Percentiles rank a stretch among this genome's conserved stretches.
Conservation (phyloP, 1,140 invertebrate species). For the Holcopasites calliopsidis region DNA sequence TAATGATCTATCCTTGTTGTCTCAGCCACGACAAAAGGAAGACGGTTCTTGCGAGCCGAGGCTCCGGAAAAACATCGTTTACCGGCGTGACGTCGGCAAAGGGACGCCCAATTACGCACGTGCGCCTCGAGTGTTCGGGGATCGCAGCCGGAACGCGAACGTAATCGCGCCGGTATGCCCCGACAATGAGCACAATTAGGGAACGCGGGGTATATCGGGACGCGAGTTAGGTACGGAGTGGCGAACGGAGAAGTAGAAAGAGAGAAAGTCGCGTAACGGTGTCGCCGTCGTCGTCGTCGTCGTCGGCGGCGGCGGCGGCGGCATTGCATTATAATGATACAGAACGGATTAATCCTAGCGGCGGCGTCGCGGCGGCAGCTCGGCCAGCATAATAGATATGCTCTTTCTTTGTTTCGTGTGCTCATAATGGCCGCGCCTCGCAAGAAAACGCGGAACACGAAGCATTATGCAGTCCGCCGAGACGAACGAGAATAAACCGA, state of each 20-base stretch:
- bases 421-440: slow-evolving; percentile 63
- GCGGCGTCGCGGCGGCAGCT: slow-evolving; percentile 54
- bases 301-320: not conserved
- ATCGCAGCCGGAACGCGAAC: slow-evolving; percentile 1
- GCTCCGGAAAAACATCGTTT: slow-evolving; percentile 59
- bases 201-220: slow-evolving; percentile 25
- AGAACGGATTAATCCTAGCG: slow-evolving; percentile 65
- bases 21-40: slow-evolving; percentile 39
- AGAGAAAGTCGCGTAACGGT: slow-evolving; percentile 12
- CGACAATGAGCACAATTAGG: slow-evolving; percentile 52
- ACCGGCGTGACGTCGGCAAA: slow-evolving; percentile 47
- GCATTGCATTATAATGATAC: slow-evolving; percentile 61
- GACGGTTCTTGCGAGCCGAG: slow-evolving; percentile 28
- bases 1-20: slow-evolving; percentile 57
- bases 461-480: slow-evolving; percentile 62
- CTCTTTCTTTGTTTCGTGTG: slow-evolving; percentile 63
- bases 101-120: slow-evolving; percentile 23
- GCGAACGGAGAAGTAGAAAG: not conserved
- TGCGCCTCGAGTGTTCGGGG: not conserved
- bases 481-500: slow-evolving; percentile 60
- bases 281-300: slow-evolving; percentile 25
- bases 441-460: slow-evolving; percentile 65
- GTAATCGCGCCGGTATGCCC: slow-evolving; percentile 16
- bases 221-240: not conserved
- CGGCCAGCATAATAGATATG: slow-evolving; percentile 64